phyloP scores from a whole-genome alignment of 2,113 vertebrate species.

The Tursiops truncatus region DNA sequence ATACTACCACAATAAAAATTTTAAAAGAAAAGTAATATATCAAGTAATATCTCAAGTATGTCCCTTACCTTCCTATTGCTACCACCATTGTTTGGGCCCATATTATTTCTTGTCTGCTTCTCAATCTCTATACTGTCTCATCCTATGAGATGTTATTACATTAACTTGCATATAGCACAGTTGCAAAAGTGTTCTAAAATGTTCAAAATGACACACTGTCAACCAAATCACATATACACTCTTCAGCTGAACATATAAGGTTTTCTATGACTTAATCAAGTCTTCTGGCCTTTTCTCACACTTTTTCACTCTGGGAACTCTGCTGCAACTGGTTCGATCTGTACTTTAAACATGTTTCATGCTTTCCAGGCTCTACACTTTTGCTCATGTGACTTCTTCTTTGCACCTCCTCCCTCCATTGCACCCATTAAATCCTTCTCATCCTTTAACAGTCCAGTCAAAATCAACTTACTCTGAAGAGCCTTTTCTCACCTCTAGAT shows the following conservation, averaged over 20 bases:
- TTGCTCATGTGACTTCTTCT: not conserved
- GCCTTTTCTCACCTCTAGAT: not conserved
- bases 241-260: not conserved
- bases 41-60: not conserved
- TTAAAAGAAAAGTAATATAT: not conserved
- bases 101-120: not conserved
- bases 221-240: not conserved
- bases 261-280: not conserved
- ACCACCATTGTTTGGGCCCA: not conserved
- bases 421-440: not conserved
- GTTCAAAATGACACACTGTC: not conserved
- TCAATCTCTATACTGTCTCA: not conserved
- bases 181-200: not conserved
- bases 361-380: not conserved
- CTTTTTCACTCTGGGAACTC: not conserved
- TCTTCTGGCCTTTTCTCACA: not conserved
- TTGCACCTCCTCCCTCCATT: not conserved
- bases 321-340: not conserved
- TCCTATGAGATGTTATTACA: not conserved
- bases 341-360: not conserved
- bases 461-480: not conserved
- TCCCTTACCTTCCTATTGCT: not conserved
- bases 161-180: not conserved
- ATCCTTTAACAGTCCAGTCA: not conserved
- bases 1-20: not conserved